phyloP scores from a whole-genome alignment of 2,113 vertebrate genomes.

The Solea solea region DNA sequence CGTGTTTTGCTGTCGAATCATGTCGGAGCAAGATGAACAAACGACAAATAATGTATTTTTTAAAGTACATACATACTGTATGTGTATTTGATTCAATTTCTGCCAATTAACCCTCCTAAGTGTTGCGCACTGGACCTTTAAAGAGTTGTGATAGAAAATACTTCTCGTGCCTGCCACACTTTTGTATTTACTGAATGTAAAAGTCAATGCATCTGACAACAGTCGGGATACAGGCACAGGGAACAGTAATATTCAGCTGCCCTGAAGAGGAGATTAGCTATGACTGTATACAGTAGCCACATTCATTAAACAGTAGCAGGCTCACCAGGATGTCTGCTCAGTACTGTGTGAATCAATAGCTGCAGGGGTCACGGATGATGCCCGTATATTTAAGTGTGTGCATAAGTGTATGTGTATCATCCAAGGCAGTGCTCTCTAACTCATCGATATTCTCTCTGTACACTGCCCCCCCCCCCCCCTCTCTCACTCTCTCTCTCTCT shows the following conservation, averaged over 20 bases:
- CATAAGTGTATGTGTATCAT: constrained; percentile 41
- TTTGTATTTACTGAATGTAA: not conserved
- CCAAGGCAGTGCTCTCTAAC: constrained; percentile 46
- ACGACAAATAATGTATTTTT: too few relatives aligned
- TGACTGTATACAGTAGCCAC: constrained; percentile 20
- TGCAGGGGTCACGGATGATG: constrained; percentile 64
- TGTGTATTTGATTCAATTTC: too few relatives aligned
- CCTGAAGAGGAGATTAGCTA: too few relatives aligned
- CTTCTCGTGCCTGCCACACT: not conserved
- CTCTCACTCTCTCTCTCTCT: not conserved
- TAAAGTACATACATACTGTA: too few relatives aligned
- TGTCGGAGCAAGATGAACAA: too few relatives aligned
- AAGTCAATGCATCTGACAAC: not conserved
- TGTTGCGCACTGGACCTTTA: too few relatives aligned
- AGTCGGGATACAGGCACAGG: constrained; percentile 2
- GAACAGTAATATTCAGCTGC: constrained; percentile 34
- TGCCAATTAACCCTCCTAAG: too few relatives aligned
- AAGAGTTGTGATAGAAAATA: not conserved
- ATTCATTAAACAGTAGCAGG: constrained; percentile 47
- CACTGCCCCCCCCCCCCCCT: not conserved
- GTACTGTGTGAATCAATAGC: constrained; percentile 46
- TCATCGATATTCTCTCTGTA: constrained; percentile 58
- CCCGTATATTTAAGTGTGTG: constrained; percentile 36
- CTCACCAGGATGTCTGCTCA: constrained; percentile 47
- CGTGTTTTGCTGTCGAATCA: too few relatives aligned